These are phyloP conservation scores for Lepidocolaptes lacrymiger DNA, from an alignment of 2,797 vertebrate genomes.

Conservation along the genomic window DNA sequence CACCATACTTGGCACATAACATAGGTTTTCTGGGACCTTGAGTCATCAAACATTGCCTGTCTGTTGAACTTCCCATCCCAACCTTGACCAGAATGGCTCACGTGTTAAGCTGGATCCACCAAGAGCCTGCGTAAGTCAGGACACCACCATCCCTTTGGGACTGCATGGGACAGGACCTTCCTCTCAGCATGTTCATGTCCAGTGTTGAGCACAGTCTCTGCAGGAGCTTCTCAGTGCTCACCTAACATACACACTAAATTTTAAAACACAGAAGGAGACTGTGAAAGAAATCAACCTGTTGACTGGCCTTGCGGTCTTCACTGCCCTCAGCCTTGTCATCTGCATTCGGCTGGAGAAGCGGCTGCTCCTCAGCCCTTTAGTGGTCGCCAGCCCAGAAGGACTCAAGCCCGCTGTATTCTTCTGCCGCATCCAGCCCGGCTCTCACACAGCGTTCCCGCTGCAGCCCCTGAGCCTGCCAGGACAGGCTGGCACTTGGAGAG, in stretches of 20 bases:
- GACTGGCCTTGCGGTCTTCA: not conserved
- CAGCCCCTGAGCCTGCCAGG: conserved; percentile 56
- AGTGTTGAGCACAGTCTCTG: not conserved
- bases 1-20: not conserved
- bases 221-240: not conserved
- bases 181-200: fast-evolving
- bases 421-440: conserved; percentile 37
- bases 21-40: not conserved
- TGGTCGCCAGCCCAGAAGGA: not conserved
- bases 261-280: not conserved
- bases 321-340: not conserved
- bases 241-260: not conserved
- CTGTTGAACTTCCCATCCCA: not conserved
- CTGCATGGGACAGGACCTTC: not conserved
- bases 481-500: conserved; percentile 33
- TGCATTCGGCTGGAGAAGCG: not conserved
- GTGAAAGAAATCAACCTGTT: not conserved
- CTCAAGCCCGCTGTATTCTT: not conserved
- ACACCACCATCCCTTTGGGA: not conserved
- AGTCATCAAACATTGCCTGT: not conserved
- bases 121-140: not conserved
- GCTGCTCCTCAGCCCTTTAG: not conserved
- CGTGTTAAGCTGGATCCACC: not conserved
- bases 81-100: not conserved
- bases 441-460: not conserved